Evolutionary conservation across 1,140 invertebrate species (phyloP).

Genomic region (Scaptomyza pallida): DNA sequence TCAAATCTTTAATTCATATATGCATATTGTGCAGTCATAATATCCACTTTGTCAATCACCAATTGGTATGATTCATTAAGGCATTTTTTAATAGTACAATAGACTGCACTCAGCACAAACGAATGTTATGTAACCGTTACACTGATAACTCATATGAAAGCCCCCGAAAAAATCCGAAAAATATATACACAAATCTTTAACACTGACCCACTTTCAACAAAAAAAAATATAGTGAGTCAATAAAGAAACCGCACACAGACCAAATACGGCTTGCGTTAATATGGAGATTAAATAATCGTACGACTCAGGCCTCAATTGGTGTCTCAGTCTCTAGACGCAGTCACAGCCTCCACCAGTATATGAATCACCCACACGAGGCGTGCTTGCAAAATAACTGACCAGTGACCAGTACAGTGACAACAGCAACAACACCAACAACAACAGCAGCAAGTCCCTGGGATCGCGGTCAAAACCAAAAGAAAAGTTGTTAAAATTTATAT

Average conservation of each 20-base stretch:
- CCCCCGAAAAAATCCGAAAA: slow-evolving; percentile 40
- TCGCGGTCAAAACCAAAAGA: slow-evolving; percentile 52
- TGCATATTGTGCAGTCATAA: slow-evolving; percentile 31
- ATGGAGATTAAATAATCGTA: slow-evolving; percentile 77
- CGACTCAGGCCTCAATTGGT: slow-evolving; percentile 45
- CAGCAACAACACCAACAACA: background rate
- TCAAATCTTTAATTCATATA: too few relatives aligned
- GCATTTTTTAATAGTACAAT: slow-evolving; percentile 35
- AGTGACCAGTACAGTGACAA: slow-evolving; percentile 56
- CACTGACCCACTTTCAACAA: slow-evolving; percentile 73
- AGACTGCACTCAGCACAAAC: slow-evolving; percentile 45
- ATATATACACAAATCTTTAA: slow-evolving; percentile 72
- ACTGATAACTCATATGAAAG: slow-evolving; percentile 75
- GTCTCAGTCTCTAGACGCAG: slow-evolving; percentile 32
- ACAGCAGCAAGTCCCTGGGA: slow-evolving; percentile 28
- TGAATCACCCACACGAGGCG: slow-evolving; percentile 49
- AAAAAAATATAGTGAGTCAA: slow-evolving; percentile 63
- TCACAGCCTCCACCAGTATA: slow-evolving; percentile 5
- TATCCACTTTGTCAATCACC: slow-evolving; percentile 27
- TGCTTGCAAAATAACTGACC: slow-evolving; percentile 52
- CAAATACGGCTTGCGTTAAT: slow-evolving; percentile 67
- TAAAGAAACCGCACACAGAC: slow-evolving; percentile 71
- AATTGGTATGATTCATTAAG: slow-evolving; percentile 34
- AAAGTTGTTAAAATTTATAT: slow-evolving; percentile 70
- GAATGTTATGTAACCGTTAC: slow-evolving; percentile 66